Evolutionary conservation across 2,888 invertebrate species (phyloP).

Genomic region (Siphlonurus alternatus): DNA sequence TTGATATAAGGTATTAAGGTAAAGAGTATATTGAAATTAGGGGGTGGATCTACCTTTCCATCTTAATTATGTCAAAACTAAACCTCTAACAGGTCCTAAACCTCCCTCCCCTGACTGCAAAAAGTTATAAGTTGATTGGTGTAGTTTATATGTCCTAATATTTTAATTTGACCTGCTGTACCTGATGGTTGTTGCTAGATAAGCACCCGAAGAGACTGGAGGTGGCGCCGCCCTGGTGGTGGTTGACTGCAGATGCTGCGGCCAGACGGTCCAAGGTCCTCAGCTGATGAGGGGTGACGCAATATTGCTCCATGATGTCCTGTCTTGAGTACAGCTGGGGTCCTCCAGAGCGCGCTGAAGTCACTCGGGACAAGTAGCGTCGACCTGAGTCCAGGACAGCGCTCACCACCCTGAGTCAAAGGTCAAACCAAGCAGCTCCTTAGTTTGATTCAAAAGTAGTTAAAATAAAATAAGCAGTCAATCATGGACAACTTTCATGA

Average conservation of each 20-base stretch:
- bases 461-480: neutral
- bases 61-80: no score
- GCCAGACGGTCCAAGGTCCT: conserved; percentile 52
- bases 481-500: no score
- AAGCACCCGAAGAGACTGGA: conserved; percentile 78
- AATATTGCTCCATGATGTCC: conserved; percentile 86
- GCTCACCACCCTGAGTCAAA: neutral
- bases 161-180: no score
- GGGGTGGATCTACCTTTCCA: no score
- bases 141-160: no score
- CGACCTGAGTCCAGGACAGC: neutral
- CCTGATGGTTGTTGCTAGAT: conserved; percentile 27
- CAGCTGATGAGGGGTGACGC: conserved; percentile 79
- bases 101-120: no score
- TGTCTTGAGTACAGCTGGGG: conserved; percentile 53
- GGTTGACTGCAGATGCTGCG: conserved; percentile 18
- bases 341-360: neutral
- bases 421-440: neutral
- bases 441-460: neutral
- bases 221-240: conserved; percentile 17
- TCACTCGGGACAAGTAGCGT: neutral
- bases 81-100: no score
- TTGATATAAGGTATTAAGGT: no score
- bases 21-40: no score
- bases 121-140: no score